Evolutionary conservation across 2,797 vertebrate genomes (phyloP).

Genomic region (Ambastaia sidthimunki): DNA sequence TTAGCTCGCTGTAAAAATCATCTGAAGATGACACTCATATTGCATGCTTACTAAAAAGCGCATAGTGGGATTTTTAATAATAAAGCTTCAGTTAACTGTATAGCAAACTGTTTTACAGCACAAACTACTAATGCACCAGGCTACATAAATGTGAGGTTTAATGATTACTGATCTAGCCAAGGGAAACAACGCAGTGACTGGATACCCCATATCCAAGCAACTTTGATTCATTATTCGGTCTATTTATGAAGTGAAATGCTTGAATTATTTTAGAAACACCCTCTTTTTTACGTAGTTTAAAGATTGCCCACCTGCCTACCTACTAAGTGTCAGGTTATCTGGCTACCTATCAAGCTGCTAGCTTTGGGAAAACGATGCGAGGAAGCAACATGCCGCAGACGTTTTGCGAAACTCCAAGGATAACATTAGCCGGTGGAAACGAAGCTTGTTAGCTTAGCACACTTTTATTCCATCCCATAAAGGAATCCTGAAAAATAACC

Average conservation of each 20-base stretch:
- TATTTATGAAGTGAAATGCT: not conserved
- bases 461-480: slow-evolving; percentile 13
- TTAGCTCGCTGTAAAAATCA: slow-evolving; percentile 19
- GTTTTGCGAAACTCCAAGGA: not conserved
- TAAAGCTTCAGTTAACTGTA: not conserved
- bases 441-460: slow-evolving; percentile 37
- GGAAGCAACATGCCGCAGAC: slow-evolving; percentile 19
- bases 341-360: slow-evolving; percentile 37
- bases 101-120: slow-evolving; percentile 1
- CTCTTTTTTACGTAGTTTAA: not conserved
- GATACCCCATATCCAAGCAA: not conserved
- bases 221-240: not conserved
- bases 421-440: slow-evolving; percentile 50
- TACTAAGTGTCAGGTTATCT: slow-evolving; percentile 11
- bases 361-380: slow-evolving; percentile 34
- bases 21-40: not conserved
- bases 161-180: slow-evolving; percentile 23
- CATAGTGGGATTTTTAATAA: not conserved
- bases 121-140: slow-evolving; percentile 20
- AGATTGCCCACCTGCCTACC: not conserved
- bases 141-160: slow-evolving; percentile 33
- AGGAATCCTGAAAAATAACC: slow-evolving; percentile 30
- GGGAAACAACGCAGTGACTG: slow-evolving; percentile 12
- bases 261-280: not conserved
- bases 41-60: slow-evolving; percentile 2